Conservation (phyloP, 1,140 invertebrate species). For the Pseudomyrmex pallidus region DNA sequence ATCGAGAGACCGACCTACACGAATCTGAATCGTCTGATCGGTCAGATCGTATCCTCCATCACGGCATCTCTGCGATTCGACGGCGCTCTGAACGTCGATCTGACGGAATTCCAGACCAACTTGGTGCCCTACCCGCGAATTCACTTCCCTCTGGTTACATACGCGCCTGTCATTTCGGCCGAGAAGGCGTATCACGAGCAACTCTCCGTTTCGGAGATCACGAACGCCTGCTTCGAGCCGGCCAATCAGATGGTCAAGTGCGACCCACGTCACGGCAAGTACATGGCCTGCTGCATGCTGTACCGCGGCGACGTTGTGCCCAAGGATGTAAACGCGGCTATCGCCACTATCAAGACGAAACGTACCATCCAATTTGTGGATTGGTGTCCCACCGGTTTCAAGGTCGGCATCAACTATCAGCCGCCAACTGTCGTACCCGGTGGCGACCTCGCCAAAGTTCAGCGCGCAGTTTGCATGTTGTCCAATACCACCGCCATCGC, state of each 20-base stretch:
- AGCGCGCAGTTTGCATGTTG: slow-evolving; percentile 78
- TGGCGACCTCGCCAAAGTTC: slow-evolving; percentile 71
- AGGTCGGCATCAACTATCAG: slow-evolving; percentile 82
- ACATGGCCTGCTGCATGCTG: slow-evolving; percentile 83
- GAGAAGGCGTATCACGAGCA: slow-evolving; percentile 73
- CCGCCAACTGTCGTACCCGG: slow-evolving; percentile 71
- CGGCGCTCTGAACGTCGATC: slow-evolving; percentile 68
- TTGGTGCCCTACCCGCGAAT: slow-evolving; percentile 70
- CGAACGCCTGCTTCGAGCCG: slow-evolving; percentile 88
- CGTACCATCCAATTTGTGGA: slow-evolving; percentile 87
- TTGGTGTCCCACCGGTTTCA: slow-evolving; percentile 90
- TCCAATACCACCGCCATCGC: slow-evolving; percentile 71
- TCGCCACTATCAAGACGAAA: slow-evolving; percentile 71
- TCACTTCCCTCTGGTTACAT: slow-evolving; percentile 69
- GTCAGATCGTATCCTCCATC: slow-evolving; percentile 79
- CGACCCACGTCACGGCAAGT: slow-evolving; percentile 87
- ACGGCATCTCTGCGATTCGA: slow-evolving; percentile 71
- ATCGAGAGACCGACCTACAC: slow-evolving; percentile 93
- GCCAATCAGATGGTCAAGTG: slow-evolving; percentile 89
- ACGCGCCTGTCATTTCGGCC: slow-evolving; percentile 70
- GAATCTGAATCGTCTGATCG: slow-evolving; percentile 68
- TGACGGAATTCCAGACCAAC: slow-evolving; percentile 71
- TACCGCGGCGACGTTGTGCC: slow-evolving; percentile 72
- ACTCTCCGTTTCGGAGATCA: slow-evolving; percentile 72
- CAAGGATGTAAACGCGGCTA: slow-evolving; percentile 71